Evolutionary conservation across 2,888 invertebrate genomes (phyloP).

Genomic region (Andrena hattorfiana): DNA sequence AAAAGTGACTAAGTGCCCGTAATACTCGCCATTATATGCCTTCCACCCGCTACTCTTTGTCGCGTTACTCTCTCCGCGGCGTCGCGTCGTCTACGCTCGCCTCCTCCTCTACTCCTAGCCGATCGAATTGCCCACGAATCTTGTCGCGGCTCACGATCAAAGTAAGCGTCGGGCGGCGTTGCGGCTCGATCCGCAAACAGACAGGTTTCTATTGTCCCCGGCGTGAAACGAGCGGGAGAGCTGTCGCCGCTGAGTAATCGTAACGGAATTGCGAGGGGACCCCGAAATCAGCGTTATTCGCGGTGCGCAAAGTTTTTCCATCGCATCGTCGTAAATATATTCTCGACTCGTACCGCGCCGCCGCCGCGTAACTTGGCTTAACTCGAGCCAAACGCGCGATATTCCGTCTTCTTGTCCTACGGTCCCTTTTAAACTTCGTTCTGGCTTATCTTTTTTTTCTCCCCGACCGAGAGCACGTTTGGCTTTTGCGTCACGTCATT

Average conservation of each 20-base stretch:
- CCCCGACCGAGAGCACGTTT: slow-evolving; percentile 36
- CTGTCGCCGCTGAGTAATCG: too few relatives aligned
- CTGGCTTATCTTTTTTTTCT: slow-evolving; percentile 27
- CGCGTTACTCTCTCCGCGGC: slow-evolving; percentile 40
- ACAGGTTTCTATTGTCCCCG: too few relatives aligned
- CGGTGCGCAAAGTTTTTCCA: slow-evolving; percentile 37
- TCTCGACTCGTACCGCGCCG: slow-evolving; percentile 49
- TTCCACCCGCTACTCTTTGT: slow-evolving; percentile 61
- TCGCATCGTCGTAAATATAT: slow-evolving; percentile 58
- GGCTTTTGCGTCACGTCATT: slow-evolving; percentile 72
- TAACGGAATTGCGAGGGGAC: not conserved
- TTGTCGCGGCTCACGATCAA: not conserved
- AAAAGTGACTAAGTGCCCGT: slow-evolving; percentile 83
- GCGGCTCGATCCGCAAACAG: not conserved
- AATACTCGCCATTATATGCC: slow-evolving; percentile 81
- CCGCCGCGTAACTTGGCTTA: slow-evolving; percentile 57
- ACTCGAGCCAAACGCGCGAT: slow-evolving; percentile 58
- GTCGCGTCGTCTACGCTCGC: slow-evolving; percentile 25
- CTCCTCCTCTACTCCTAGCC: slow-evolving; percentile 1
- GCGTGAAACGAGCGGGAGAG: too few relatives aligned
- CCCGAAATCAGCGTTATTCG: slow-evolving; percentile 7
- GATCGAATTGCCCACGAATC: not conserved
- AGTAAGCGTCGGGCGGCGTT: not conserved
- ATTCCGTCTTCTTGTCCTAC: slow-evolving; percentile 43
- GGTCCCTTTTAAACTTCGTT: slow-evolving; percentile 58